These are phyloP conservation scores for Sardinella longiceps DNA, from an alignment of 2,797 vertebrate genomes.

Conservation along the genomic window DNA sequence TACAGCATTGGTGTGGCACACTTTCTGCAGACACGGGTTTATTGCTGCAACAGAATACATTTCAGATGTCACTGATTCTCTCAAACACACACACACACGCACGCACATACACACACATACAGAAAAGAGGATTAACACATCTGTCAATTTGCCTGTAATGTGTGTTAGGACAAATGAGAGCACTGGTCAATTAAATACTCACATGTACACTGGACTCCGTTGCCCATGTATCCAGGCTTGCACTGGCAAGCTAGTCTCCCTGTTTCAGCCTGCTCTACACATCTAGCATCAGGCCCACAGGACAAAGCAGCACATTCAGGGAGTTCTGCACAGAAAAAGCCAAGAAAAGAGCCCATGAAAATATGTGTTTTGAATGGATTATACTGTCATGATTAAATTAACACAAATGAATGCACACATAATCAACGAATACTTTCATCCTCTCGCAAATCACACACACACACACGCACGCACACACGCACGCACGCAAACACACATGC, in stretches of 20 bases:
- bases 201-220: conserved; percentile 77
- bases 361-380: too few species aligned
- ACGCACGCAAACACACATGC: not conserved
- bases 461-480: not conserved
- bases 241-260: conserved; percentile 81
- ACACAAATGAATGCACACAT: not conserved
- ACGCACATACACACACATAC: not conserved
- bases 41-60: conserved; percentile 73
- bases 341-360: not conserved
- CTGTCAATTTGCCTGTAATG: not conserved
- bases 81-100: not conserved
- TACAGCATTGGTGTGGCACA: conserved; percentile 77
- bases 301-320: conserved; percentile 75
- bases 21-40: conserved; percentile 79
- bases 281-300: conserved; percentile 80
- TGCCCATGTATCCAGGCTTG: conserved; percentile 71
- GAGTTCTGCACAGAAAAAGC: conserved; percentile 68
- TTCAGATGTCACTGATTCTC: not conserved
- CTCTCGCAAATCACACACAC: not conserved
- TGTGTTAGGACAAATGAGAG: not conserved
- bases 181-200: conserved; percentile 64
- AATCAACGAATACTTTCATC: not conserved
- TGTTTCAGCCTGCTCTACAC: conserved; percentile 70
- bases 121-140: not conserved
- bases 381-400: not conserved